Conservation (phyloP, 2,797 vertebrate species). For the Mus caroli region DNA sequence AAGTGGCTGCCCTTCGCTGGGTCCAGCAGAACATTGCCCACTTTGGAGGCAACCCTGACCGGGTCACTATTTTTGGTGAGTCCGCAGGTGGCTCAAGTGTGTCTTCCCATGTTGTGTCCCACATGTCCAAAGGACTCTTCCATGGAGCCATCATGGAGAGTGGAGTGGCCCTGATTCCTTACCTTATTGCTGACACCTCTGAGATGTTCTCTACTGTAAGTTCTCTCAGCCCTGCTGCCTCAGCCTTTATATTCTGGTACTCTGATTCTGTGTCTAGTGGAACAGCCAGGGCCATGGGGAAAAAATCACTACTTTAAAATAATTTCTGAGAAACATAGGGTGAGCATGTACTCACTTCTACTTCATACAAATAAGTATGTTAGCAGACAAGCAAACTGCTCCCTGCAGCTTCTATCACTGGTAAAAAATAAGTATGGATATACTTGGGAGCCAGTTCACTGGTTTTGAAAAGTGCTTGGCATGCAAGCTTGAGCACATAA, state of each 20-base stretch:
- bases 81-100: slow-evolving; percentile 91
- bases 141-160: slow-evolving; percentile 84
- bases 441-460: background rate
- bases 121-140: slow-evolving; percentile 83
- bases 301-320: accelerated
- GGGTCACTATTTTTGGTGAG: slow-evolving; percentile 91
- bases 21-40: slow-evolving; percentile 87
- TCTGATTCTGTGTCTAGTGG: background rate
- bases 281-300: background rate
- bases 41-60: slow-evolving; percentile 88
- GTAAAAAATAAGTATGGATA: background rate
- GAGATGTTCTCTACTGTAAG: background rate
- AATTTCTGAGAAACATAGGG: background rate
- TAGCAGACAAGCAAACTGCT: background rate
- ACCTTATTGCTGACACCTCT: background rate
- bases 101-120: slow-evolving; percentile 88
- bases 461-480: background rate
- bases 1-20: slow-evolving; percentile 91
- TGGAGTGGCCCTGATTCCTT: slow-evolving; percentile 46
- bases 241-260: background rate
- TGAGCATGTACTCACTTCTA: background rate
- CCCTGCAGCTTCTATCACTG: background rate
- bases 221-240: background rate
- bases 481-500: background rate
- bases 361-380: background rate